Conservation (phyloP, 1,140 invertebrate genomes). For the Drosophila bipectinata region DNA sequence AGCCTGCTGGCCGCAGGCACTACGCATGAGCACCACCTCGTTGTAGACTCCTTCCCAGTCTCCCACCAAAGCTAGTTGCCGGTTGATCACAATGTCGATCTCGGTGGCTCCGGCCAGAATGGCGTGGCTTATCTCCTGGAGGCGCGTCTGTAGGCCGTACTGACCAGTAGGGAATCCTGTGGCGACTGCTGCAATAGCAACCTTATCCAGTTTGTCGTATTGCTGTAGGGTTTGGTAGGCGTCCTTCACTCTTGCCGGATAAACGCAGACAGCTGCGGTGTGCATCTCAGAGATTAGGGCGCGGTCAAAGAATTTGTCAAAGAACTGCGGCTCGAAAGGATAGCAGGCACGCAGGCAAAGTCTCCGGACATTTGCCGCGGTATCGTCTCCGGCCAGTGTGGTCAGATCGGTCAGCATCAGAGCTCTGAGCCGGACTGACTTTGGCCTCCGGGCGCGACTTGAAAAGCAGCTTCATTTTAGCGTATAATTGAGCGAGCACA, state of each 20-base stretch:
- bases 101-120: constrained; percentile 94
- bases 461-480: constrained; percentile 78
- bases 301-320: constrained; percentile 66
- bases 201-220: constrained; percentile 85
- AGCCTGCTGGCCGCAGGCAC: constrained; percentile 89
- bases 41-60: constrained; percentile 93
- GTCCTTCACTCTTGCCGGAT: constrained; percentile 92
- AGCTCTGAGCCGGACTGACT: constrained; percentile 84
- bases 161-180: constrained; percentile 98
- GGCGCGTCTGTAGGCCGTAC: constrained; percentile 91
- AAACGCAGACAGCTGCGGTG: constrained; percentile 97
- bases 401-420: constrained; percentile 96
- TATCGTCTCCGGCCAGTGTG: constrained; percentile 95
- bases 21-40: constrained; percentile 90
- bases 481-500: constrained; percentile 77
- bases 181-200: constrained; percentile 95
- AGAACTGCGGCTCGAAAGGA: constrained; percentile 59
- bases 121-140: constrained; percentile 93
- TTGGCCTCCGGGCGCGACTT: constrained; percentile 58
- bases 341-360: constrained; percentile 87
- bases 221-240: constrained; percentile 87
- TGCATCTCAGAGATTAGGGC: constrained; percentile 68
- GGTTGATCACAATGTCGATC: constrained; percentile 98
- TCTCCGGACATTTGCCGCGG: constrained; percentile 90
- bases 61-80: constrained; percentile 92